Evolutionary conservation across 2,888 invertebrate species (phyloP), one percentile per base, ranked within the genome.

Genomic region (Oscheius sp.): DNA sequence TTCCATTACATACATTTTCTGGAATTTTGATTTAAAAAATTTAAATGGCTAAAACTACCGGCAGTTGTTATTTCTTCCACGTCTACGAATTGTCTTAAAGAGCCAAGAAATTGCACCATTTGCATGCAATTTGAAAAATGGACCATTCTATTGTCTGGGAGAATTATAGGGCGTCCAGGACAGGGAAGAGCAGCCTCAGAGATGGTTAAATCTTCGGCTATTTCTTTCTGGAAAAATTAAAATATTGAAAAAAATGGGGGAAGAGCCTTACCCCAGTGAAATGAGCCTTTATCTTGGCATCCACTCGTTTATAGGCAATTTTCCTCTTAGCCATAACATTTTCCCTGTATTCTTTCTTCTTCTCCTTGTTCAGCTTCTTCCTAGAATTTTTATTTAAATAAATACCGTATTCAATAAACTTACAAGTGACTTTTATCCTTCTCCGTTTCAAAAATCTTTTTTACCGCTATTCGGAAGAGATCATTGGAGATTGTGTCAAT

Each of bases 371-470:
- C 56, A 72, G 29, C 45, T 66, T 66, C 46, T 72, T 72, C 66
- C 72, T 72, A 21, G 41, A 72, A 23, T 55, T 41, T 18, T n/a
- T 12, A 18, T 16, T 23, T 2, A 41, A 45, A 46, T 21, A 55
- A 49, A 27, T 12, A 21, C 29, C 1, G 27, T 27, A 3, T 1
- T 13, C n/a, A 49, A 41, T 16, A 23, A 61, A 61, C 66, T 27
- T 66, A 72, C 72, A 72, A 18, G 1, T 45, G 56, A 12, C 66
- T 49, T 41, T 66, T 72, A 41, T 72, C 72, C 45, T 72, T 72
- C 23, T 66, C 66, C 9, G 9, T 18, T 21, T 72, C 66, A 21
- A 35, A 53, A 27, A 56, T 27, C 16, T 46, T 23, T 9, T 21
- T n/a, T 3, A 72, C 66, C n/a, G 72, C 53, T 35, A 66, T 66